Conservation (phyloP, 2,888 invertebrate species). For the Polia nebulosa region DNA sequence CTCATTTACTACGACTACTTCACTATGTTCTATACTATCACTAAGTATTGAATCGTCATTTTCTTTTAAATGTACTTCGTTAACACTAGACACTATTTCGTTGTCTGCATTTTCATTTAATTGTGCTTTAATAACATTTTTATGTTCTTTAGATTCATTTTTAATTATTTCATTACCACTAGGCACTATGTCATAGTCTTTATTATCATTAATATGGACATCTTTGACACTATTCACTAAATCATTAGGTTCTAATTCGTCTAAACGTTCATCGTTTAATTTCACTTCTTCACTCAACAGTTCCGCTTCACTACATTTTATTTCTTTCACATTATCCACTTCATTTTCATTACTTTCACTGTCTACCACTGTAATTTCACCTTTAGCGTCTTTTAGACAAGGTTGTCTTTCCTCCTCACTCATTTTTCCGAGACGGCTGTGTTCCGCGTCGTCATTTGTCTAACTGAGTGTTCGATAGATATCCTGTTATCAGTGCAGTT, state of each 20-base stretch:
- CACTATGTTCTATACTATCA: constrained; percentile 25
- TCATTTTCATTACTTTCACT: constrained; percentile 43
- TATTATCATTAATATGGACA: constrained; percentile 35
- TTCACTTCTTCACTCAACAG: constrained; percentile 51
- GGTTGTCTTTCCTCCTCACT: constrained; percentile 76
- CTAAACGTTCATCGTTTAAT: constrained; percentile 23
- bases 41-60: constrained; percentile 13
- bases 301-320: constrained; percentile 42
- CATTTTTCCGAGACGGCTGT: constrained; percentile 71
- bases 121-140: constrained; percentile 8
- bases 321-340: constrained; percentile 42
- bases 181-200: constrained; percentile 4
- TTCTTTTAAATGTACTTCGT: constrained; percentile 33
- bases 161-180: constrained; percentile 25
- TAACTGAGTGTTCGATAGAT: constrained; percentile 67
- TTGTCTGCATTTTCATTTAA: constrained; percentile 25
- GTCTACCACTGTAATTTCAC: constrained; percentile 47
- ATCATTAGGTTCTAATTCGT: constrained; percentile 20
- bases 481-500: constrained; percentile 68
- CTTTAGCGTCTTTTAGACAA: constrained; percentile 62
- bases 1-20: constrained; percentile 16
- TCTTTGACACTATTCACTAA: constrained; percentile 28
- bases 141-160: constrained; percentile 25
- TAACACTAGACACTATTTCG: constrained; percentile 19
- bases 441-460: constrained; percentile 36